These are phyloP conservation scores for Agrochola litura DNA, from an alignment of 2,888 invertebrate species.

Conservation along the genomic window DNA sequence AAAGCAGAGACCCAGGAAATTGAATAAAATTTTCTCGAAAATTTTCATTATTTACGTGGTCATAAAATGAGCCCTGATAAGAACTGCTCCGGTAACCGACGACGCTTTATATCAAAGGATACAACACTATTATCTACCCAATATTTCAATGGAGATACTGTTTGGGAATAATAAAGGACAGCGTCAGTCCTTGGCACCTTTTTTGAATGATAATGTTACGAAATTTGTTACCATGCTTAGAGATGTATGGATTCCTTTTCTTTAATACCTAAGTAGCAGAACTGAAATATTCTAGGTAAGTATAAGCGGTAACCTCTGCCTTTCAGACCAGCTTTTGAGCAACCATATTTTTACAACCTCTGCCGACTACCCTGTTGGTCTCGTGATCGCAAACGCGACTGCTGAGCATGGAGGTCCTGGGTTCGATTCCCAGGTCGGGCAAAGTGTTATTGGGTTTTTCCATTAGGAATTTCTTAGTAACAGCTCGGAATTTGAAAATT, in stretches of 20 bases:
- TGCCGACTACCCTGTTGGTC: too few relatives aligned
- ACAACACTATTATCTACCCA: slow-evolving; percentile 71
- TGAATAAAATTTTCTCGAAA: slow-evolving; percentile 69
- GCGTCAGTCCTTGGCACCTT: slow-evolving; percentile 39
- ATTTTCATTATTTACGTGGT: slow-evolving; percentile 72
- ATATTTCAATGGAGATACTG: slow-evolving; percentile 69
- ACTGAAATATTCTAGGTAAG: not conserved
- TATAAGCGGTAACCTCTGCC: not conserved
- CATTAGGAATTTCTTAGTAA: too few relatives aligned
- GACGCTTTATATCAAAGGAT: slow-evolving; percentile 63
- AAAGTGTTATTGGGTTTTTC: too few relatives aligned
- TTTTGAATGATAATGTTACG: slow-evolving; percentile 43
- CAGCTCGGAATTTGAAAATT: too few relatives aligned
- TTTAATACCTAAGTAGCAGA: not conserved
- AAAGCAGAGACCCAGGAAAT: slow-evolving; percentile 63
- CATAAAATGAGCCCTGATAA: slow-evolving; percentile 75
- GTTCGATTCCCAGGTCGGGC: too few relatives aligned
- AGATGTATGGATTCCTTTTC: not conserved
- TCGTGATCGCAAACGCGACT: too few relatives aligned
- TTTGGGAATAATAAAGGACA: slow-evolving; percentile 54
- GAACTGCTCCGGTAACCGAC: slow-evolving; percentile 58
- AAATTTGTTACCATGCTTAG: slow-evolving; percentile 1
- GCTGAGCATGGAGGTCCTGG: too few relatives aligned
- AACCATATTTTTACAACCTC: not conserved
- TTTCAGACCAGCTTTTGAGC: not conserved